phyloP scores from a whole-genome alignment of 2,113 vertebrate genomes.

The Periophthalmus modestus region DNA sequence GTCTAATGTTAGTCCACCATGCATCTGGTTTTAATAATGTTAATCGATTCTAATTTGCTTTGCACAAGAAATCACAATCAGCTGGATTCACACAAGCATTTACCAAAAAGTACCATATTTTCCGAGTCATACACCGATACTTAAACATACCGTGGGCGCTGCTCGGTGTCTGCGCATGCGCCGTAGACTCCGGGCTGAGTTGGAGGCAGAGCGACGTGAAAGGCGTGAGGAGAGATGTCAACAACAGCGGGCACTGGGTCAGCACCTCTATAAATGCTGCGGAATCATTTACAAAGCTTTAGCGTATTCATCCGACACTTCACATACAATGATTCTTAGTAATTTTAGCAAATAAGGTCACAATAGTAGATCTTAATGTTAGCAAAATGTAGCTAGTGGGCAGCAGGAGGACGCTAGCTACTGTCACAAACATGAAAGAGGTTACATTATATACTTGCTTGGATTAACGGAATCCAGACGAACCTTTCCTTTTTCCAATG shows the following conservation, averaged over 20 bases:
- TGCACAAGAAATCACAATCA: background rate
- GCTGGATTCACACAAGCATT: background rate
- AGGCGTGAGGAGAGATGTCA: constrained; percentile 59
- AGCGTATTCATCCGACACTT: accelerated
- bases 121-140: background rate
- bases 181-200: background rate
- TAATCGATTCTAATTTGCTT: background rate
- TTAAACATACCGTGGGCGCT: background rate
- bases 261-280: background rate
- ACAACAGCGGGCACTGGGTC: constrained; percentile 58
- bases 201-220: constrained; percentile 14
- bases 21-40: background rate
- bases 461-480: background rate
- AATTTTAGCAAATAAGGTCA: background rate
- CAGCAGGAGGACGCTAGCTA: constrained; percentile 41
- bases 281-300: background rate
- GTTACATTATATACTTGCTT: background rate
- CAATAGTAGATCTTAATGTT: background rate
- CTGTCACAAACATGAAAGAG: constrained; percentile 13
- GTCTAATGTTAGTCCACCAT: background rate
- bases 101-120: background rate
- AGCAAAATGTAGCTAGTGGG: constrained; percentile 28
- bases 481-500: background rate
- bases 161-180: constrained; percentile 31
- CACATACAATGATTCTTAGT: background rate